Base-by-base conservation (phyloP, 2,888 invertebrate species). In the Cenopis cana region DNA sequence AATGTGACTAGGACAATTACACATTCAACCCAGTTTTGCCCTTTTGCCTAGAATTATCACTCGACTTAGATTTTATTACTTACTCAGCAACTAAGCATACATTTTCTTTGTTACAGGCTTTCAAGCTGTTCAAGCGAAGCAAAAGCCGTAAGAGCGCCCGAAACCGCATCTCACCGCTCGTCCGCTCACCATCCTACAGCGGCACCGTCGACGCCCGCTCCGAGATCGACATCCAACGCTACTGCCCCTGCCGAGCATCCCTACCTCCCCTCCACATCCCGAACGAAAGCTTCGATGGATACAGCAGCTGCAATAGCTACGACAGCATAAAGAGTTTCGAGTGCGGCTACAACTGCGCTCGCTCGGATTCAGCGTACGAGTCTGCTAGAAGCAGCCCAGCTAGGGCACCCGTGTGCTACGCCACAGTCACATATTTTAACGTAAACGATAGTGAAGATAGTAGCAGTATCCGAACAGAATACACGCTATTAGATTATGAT, bases 401-500 rank as follows among this genome's bases (percentile, higher is more conserved):
- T 0, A 78, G 85, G 24, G 77, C 88, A 8, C 83, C 85, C 0
- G 87, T 90, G 1, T 90, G 89, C 78, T 91, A 91, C 75, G 91
- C 92, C 1, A 90, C 93, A 0, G 91, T 91, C 12, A 89, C 92
- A 0, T 93, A 93, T 75, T 91, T 91, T 79, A 91, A 91, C 69
- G 89, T 91, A 0, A 91, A 90, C 57, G 93, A 92, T 75, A 91
- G 91, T 49, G 91, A 91, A 52, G 93, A 93, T 68, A 91, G 89
- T 76, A 89, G 90, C 83, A 93, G 93, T 77, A 89, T 93, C 76
- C 83, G 88, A 46, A 93, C 93, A 0, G 93, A 93, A 74, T 92
- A 89, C 77, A 93, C 93, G 0, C 81, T 92, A 2, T 81, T 93
- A 0, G 93, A 93, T 50, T 82, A 76, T 36, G 91, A 91, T 17